Base-by-base conservation (phyloP, 2,888 invertebrate species). In the Drosophila gaucha region DNA sequence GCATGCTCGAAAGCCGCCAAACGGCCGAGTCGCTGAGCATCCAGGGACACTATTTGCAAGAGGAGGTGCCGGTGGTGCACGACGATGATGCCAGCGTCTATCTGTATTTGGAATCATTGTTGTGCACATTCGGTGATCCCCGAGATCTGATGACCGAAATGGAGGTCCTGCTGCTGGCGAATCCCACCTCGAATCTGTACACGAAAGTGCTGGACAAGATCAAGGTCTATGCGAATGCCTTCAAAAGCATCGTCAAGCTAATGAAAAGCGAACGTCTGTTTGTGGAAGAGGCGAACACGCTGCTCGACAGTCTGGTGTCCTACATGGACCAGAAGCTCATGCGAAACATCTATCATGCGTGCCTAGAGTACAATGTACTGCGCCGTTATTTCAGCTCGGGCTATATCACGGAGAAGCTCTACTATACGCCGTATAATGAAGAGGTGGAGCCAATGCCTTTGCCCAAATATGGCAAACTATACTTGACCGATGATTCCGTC, bases 101-200 rank as follows among this genome's bases (percentile, higher is more conserved):
- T 18, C 33, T 80, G 1, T 91, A 90, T 55, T 26, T 91, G 39
- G 86, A 91, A 28, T 79, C 86, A 3, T 59, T 91, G 3, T 43
- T 89, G 44, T 77, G 41, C 33, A 70, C 72, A 0, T 86, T 90
- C 20, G 86, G 69, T 2, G 26, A 58, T n/a, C 79, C 82, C 0
- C 62, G 58, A 0, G 77, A 78, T 3, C 43, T 80, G 3, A 36
- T 87, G 52, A 67, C 49, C 12, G 79, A 85, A 24, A 30, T 71
- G 36, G 78, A 82, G 28, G 69, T 75, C 8, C 38, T 78, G 12
- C 30, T 79, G 24, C 49, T 84, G 24, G 71, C 82, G 0, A 69
- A 75, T 43, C 78, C 80, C 0, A 54, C 68, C 3, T 59, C 72
- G 2, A 0, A 24, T 10, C 20, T 60, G 0, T 64, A 69, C 14